These are phyloP conservation scores for Atta colombica DNA, from an alignment of 1,140 invertebrate species.

Conservation along the genomic window DNA sequence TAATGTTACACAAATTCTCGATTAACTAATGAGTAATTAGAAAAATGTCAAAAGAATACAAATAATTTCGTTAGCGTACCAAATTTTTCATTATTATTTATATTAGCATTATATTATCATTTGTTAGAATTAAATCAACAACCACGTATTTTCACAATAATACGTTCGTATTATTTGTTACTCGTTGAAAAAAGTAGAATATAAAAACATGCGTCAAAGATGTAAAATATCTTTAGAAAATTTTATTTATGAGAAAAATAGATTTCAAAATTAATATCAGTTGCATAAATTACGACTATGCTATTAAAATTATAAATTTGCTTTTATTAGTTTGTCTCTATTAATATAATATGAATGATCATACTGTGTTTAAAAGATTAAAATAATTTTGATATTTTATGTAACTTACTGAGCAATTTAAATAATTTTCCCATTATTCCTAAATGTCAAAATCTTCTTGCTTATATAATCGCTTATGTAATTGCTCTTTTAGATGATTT, in stretches of 20 bases:
- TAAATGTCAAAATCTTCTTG: neutral
- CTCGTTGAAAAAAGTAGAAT: neutral
- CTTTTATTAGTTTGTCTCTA: neutral
- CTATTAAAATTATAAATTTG: neutral
- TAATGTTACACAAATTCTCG: neutral
- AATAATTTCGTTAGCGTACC: neutral
- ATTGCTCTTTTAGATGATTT: neutral
- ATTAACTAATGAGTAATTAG: neutral
- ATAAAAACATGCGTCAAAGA: neutral
- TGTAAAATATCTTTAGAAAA: neutral
- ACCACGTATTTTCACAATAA: neutral
- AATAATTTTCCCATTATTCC: neutral
- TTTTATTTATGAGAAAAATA: slow-evolving; percentile 2
- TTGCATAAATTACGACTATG: neutral
- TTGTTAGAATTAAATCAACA: slow-evolving; percentile 11
- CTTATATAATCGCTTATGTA: neutral
- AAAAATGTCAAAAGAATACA: neutral
- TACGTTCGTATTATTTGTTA: neutral
- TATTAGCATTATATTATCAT: neutral
- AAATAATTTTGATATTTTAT: slow-evolving; percentile 2
- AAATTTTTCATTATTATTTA: slow-evolving; percentile 13
- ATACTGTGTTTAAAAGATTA: neutral
- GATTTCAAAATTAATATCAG: neutral
- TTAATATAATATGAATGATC: neutral
- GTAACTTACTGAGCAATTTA: neutral